These are phyloP conservation scores for Eulacestoma nigropectus DNA, from an alignment of 2,113 vertebrate genomes.

Conservation along the genomic window DNA sequence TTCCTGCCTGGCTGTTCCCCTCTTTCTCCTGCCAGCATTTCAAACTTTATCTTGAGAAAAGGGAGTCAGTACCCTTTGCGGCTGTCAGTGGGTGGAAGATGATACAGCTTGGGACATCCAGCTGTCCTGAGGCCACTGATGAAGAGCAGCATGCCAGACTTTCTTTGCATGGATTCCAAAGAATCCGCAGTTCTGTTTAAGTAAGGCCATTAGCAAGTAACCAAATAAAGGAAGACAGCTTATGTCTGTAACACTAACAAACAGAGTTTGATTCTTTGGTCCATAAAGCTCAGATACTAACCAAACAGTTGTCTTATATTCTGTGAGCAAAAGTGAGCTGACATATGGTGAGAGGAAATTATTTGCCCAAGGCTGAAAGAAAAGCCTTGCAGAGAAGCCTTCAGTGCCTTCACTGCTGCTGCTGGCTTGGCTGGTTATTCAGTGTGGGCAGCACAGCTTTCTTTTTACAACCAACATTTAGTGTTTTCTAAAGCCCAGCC, in stretches of 20 bases:
- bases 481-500: not conserved
- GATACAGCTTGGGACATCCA: not conserved
- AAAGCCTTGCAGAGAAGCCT: not conserved
- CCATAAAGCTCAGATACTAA: not conserved
- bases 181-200: not conserved
- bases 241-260: not conserved
- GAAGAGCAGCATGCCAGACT: not conserved
- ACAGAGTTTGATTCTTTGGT: not conserved
- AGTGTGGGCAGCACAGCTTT: not conserved
- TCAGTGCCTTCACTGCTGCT: not conserved
- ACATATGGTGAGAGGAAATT: not conserved
- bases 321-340: not conserved
- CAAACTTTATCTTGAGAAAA: not conserved
- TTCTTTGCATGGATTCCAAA: not conserved
- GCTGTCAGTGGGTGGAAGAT: not conserved
- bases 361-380: not conserved
- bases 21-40: not conserved
- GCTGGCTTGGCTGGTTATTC: not conserved
- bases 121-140: not conserved
- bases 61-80: not conserved
- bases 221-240: not conserved
- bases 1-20: not conserved
- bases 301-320: not conserved
- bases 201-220: not conserved
- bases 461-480: not conserved